These are phyloP conservation scores for Drosophila takahashii DNA, from an alignment of 1,140 invertebrate species.

Conservation along the genomic window DNA sequence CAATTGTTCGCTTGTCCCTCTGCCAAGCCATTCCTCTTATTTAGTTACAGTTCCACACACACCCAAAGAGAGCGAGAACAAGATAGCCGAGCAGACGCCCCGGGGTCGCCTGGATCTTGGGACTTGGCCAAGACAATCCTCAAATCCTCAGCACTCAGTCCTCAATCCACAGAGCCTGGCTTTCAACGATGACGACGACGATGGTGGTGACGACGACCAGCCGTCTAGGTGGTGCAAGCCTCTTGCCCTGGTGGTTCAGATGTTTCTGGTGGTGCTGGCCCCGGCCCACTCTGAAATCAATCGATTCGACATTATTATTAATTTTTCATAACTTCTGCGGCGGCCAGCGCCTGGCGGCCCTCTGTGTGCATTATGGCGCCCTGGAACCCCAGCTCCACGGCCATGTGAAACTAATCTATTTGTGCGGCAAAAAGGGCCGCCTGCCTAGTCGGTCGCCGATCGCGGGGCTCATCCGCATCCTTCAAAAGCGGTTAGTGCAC, in stretches of 20 bases:
- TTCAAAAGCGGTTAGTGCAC: constrained; percentile 14
- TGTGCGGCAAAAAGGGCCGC: constrained; percentile 75
- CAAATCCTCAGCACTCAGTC: constrained; percentile 3
- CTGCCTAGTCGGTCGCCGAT: constrained; percentile 24
- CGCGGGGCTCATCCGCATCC: constrained; percentile 30
- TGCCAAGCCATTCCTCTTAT: constrained; percentile 41
- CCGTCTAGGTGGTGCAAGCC: constrained; percentile 74
- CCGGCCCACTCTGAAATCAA: constrained; percentile 78
- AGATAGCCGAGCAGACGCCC: constrained; percentile 44
- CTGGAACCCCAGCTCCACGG: constrained; percentile 62
- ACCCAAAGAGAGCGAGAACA: constrained; percentile 45
- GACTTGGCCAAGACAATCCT: constrained; percentile 78
- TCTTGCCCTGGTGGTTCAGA: constrained; percentile 23
- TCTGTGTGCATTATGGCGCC: constrained; percentile 80
- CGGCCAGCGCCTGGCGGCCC: constrained; percentile 70
- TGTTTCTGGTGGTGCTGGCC: constrained; percentile 15
- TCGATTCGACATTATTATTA: constrained; percentile 85
- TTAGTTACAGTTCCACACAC: constrained; percentile 81
- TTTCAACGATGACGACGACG: constrained; percentile 23
- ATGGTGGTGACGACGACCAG: constrained; percentile 58
- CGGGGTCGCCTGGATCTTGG: constrained; percentile 63
- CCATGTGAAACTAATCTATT: constrained; percentile 84
- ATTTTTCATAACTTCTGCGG: constrained; percentile 85
- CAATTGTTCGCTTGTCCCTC: too few species aligned
- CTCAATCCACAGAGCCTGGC: constrained; percentile 14